A percentile compares a stretch with the other conserved stretches of the same genome.
Evolutionary conservation across 2,797 vertebrate species (phyloP).

Genomic region (Artibeus lituratus): DNA sequence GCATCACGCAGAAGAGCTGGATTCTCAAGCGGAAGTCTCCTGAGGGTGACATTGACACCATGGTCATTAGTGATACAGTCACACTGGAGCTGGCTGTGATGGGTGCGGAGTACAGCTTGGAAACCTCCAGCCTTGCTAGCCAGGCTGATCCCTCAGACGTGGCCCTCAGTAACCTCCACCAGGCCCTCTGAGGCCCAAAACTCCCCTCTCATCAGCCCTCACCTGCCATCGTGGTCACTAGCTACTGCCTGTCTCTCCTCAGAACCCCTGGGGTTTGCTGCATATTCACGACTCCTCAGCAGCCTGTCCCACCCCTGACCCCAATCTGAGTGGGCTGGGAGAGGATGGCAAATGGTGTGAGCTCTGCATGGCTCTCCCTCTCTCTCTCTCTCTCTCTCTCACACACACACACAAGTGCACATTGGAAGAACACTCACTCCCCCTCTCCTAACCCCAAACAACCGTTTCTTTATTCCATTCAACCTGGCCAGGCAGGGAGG

Average conservation of each 20-base stretch:
- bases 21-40: constrained; percentile 94
- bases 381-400: too few relatives aligned
- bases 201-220: background rate
- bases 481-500: constrained; percentile 48
- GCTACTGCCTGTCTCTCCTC: constrained; percentile 65
- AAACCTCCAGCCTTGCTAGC: constrained; percentile 83
- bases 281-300: constrained; percentile 50
- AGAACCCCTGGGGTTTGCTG: constrained; percentile 50
- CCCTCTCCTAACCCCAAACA: background rate
- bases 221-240: constrained; percentile 56
- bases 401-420: too few relatives aligned
- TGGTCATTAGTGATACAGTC: constrained; percentile 89
- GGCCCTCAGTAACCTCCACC: constrained; percentile 76
- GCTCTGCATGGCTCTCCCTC: too few relatives aligned
- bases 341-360: background rate
- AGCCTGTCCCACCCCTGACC: background rate
- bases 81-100: constrained; percentile 90
- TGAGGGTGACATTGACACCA: constrained; percentile 91
- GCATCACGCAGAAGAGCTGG: constrained; percentile 96
- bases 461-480: background rate
- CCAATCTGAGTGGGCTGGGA: background rate
- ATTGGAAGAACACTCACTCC: background rate
- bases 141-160: constrained; percentile 79
- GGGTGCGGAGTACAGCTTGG: constrained; percentile 85
- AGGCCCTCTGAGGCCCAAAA: background rate